Base-by-base conservation (phyloP, 2,888 invertebrate species). In the Cephus nigrinus region DNA sequence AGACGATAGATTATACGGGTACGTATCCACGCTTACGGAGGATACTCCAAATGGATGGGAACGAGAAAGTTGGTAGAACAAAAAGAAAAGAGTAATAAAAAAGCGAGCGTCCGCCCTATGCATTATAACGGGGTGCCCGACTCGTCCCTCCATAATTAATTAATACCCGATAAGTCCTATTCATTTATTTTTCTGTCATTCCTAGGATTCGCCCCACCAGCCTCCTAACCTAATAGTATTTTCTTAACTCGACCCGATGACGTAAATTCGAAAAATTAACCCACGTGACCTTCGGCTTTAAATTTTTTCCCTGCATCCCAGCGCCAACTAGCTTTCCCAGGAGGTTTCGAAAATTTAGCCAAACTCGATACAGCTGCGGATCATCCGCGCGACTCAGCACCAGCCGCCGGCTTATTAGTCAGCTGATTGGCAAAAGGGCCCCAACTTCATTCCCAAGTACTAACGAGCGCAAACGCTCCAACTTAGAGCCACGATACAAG, bases 381-480 rank as follows among this genome's bases (percentile, higher is more conserved):
- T 71, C 23, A 30, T 31, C 31, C 15, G 23, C 23, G 12, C 33
- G 34, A 69, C 69, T 75, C 32, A 4, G 11, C 36, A 34, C 12
- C 33, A 69, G 36, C 33, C 69, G 69, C 34, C 55, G 69, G 40
- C 73, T 78, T 84, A 85, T 87, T 82, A 84, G 81, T 82, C 84
- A 79, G 85, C 82, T 83, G 84, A 88, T 87, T 86, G 86, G 83
- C 85, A 82, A 84, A 83, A 83, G 80, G 78, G 78, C 68, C 55
- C 77, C 81, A 84, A 84, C 83, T 86, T 85, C 82, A 80, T 81
- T 78, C 81, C 83, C 80, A 80, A 81, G 78, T 81, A 82, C 83
- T 84, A 85, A 85, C 84, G 84, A 86, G 86, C 79, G 76, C 78
- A 55, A 23, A 81, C 75, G 78, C 78, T 76, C 4, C 23, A 80